Conservation (phyloP, 2,888 invertebrate species). For the Mesopsocus fuscifrons region DNA sequence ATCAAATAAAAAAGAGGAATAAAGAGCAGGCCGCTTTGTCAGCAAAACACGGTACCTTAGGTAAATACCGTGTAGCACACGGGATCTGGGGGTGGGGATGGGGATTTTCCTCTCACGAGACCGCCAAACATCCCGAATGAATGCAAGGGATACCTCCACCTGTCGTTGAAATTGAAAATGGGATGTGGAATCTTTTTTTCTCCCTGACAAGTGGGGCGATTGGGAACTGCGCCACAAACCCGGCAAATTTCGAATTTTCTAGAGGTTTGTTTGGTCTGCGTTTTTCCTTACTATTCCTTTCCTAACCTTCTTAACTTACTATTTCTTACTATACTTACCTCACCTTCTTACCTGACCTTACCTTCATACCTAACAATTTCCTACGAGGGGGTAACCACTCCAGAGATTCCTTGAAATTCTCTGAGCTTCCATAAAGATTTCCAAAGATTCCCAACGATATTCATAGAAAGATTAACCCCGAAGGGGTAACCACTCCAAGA, state of each 20-base stretch:
- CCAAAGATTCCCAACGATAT: too few relatives aligned
- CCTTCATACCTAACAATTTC: too few relatives aligned
- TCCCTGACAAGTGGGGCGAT: conserved; percentile 5
- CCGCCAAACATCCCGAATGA: conserved; percentile 22
- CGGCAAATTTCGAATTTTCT: background rate
- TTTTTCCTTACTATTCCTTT: too few relatives aligned
- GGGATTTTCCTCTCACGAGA: conserved; percentile 24
- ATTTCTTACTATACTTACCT: background rate
- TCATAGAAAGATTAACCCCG: too few relatives aligned
- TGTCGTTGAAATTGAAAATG: conserved; percentile 10
- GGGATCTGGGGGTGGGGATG: background rate
- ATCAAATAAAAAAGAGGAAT: conserved; percentile 10
- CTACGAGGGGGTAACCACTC: too few relatives aligned
- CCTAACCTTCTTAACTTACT: too few relatives aligned
- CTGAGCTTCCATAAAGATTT: too few relatives aligned
- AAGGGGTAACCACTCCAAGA: too few relatives aligned
- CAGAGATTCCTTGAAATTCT: too few relatives aligned
- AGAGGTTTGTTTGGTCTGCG: background rate
- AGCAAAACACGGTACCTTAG: conserved; percentile 3
- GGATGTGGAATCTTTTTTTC: conserved; percentile 3
- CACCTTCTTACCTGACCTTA: background rate
- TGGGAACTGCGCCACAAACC: background rate
- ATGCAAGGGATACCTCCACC: conserved; percentile 9
- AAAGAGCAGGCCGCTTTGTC: conserved; percentile 9
- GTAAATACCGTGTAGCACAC: conserved; percentile 3